Evolutionary conservation across 2,113 vertebrate species (phyloP), one percentile per base, ranked within the genome.

Genomic region (Arothron firmamentum): DNA sequence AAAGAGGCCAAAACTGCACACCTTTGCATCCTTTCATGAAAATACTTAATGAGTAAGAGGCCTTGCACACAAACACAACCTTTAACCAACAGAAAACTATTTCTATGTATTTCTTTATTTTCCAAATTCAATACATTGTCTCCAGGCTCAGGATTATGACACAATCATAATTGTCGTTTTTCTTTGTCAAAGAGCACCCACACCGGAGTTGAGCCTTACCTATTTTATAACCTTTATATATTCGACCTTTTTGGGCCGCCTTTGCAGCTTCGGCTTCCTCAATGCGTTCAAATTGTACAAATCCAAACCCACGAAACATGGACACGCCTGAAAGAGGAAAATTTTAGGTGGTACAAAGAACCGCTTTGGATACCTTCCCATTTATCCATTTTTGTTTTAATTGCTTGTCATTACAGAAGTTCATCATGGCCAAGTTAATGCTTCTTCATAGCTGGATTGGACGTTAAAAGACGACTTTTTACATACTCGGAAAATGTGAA

Each of bases 171-270:
- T 18, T 49, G 14, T 56, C 18, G 5, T 9, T 56, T 68, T 52
- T 19, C 19, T 47, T 60, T 13, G 18, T 55, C 3, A 1, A 6
- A 46, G 21, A 31, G 42, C 42, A 65, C 17, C 6, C 69, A 38
- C 14, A 60, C 17, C 62, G 56, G 46, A 72, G 64, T 62, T 59
- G 70, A 67, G 58, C 76, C 93, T 93, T 93, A 94, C 93, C 93
- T 95, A 95, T 90, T 94, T 93, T 90, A 93, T 90, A 93, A 87
- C 91, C 87, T 94, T 90, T 92, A 93, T 91, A 94, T 90, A 94
- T 86, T 80, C 91, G 93, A 86, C 90, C 92, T 59, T 92, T 95
- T 89, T 93, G 87, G 87, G 90, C 91, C 82, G 90, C 88, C 90
- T 92, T 93, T 90, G 89, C 92, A 71, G 93, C 92, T 89, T 95